Evolutionary conservation across 2,888 invertebrate genomes (phyloP), one percentile per base, ranked within the genome.

Genomic region (Drosophila robusta): DNA sequence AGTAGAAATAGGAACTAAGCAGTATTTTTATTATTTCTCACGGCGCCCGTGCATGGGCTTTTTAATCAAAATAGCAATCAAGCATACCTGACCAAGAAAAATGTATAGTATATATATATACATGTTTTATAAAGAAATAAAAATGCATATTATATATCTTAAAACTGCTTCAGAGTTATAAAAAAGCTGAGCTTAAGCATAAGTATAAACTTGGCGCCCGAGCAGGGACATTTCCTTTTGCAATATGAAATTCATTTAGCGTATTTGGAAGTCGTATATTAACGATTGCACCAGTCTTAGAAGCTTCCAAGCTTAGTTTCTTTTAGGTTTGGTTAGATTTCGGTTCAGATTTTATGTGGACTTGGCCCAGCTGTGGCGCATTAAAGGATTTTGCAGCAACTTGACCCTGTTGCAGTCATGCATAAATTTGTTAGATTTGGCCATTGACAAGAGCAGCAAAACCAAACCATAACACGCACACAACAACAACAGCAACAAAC

Each of bases 391-490:
- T 75, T 76, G 87, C 85, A 75, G 85, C 70, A 75, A 75, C 79
- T 83, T 87, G 87, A 83, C 83, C 83, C 83, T 83, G 76, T 83
- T 83, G 83, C 83, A 83, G 83, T 83, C 83, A 83, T 83, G 83
- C 83, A 83, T 83, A 83, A 83, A 83, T 83, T 83, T 87, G 87
- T 78, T 83, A 83, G 87, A 84, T 87, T 76, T 67, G 65, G 46
- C 73, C 75, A 78, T 78, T 81, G 82, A 80, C 78, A 80, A 70
- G 77, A 71, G 80, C 73, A 75, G 56, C 63, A 60, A 63, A 63
- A 58, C 52, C 63, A 49, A 58, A 75, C 38, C 47, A 64, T 22
- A 56, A 54, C 49, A 69, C 45, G 54, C 22, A 51, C 22, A 46
- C 34, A 50, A 45, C 26, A 49, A 26, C 50, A 46, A 45, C n/a